phyloP scores from a whole-genome alignment of 2,888 invertebrate species.

The Autographa gamma region DNA sequence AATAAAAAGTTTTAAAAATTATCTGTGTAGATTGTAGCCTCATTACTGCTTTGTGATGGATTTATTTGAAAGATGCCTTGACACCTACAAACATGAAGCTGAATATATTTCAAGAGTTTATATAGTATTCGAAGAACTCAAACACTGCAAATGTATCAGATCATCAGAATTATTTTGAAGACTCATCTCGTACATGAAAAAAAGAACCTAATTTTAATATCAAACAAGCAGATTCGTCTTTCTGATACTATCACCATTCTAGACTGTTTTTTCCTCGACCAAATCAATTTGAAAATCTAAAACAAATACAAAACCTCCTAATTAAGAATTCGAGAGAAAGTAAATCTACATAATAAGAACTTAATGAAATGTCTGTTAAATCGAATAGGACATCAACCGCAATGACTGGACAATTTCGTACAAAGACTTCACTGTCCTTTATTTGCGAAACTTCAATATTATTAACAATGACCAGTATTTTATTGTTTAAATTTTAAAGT shows the following conservation, averaged over 20 bases:
- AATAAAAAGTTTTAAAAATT: constrained; percentile 5
- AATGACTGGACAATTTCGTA: constrained; percentile 53
- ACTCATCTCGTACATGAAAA: background rate
- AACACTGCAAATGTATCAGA: too few relatives aligned
- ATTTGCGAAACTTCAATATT: constrained; percentile 29
- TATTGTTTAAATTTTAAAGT: constrained; percentile 22
- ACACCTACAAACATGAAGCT: too few relatives aligned
- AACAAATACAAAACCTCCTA: constrained; percentile 25
- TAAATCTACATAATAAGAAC: constrained; percentile 53
- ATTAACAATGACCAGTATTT: constrained; percentile 18
- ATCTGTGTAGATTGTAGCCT: constrained; percentile 6
- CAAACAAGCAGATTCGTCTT: background rate
- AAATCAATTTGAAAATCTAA: constrained; percentile 23
- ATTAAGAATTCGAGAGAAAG: constrained; percentile 60
- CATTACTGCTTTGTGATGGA: background rate
- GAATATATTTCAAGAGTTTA: too few relatives aligned
- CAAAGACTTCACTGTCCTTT: constrained; percentile 34
- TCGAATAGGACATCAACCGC: constrained; percentile 51
- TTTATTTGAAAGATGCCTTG: background rate
- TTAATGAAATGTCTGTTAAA: constrained; percentile 59
- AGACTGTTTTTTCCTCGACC: constrained; percentile 7
- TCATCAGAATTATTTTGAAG: too few relatives aligned
- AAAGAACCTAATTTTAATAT: background rate
- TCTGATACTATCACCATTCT: background rate
- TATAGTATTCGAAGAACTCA: too few relatives aligned